A percentile compares a stretch with the other conserved stretches of the same genome.
phyloP scores from a whole-genome alignment of 2,888 invertebrate genomes.

The Phortica magna region DNA sequence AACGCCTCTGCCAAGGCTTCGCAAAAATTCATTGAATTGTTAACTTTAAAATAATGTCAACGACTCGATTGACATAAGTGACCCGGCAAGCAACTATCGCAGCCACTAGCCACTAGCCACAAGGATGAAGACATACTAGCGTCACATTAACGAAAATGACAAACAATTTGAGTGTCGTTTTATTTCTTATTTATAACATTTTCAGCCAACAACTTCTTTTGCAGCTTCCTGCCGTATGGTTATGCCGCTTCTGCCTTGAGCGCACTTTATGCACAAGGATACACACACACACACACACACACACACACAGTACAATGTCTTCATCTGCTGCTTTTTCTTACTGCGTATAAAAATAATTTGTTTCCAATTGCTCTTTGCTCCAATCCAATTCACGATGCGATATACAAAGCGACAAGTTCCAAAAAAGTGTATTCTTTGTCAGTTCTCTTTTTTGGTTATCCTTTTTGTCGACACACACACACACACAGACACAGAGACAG shows the following conservation, averaged over 20 bases:
- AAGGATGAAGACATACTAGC: conserved; percentile 16
- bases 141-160: conserved; percentile 28
- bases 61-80: no score
- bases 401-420: conserved; percentile 24
- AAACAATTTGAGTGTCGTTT: not conserved
- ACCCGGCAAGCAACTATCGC: no score
- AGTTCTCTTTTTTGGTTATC: not conserved
- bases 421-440: not conserved
- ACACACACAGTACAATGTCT: not conserved
- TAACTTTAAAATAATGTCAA: no score
- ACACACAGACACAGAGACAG: not conserved
- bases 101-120: not conserved
- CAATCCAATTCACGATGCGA: conserved; percentile 17
- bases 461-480: not conserved
- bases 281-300: conserved; percentile 13
- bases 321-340: not conserved
- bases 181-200: conserved; percentile 5
- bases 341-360: conserved; percentile 61
- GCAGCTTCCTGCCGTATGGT: not conserved
- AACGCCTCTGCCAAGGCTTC: no score
- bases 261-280: not conserved
- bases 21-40: no score
- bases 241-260: not conserved
- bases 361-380: conserved; percentile 64
- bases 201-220: not conserved